Percentiles rank a stretch among this genome's conserved stretches.
Conservation (phyloP, 2,888 invertebrate species). For the Corythucha ciliata region DNA sequence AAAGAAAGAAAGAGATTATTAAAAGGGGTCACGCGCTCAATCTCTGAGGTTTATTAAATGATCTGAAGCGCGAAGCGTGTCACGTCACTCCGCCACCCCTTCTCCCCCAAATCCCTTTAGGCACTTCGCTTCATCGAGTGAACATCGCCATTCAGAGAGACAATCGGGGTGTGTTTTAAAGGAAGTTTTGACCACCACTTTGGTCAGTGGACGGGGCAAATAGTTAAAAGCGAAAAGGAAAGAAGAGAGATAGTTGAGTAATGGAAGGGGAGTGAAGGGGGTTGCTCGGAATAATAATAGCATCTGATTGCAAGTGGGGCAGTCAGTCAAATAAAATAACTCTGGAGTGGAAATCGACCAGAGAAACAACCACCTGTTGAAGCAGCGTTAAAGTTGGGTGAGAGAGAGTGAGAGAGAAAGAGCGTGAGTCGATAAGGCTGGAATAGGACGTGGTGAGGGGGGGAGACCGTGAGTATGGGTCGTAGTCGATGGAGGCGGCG, state of each 20-base stretch:
- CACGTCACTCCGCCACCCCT: no score
- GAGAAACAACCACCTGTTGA: slow-evolving; percentile 20
- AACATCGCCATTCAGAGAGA: no score
- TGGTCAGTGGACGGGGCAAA: background rate
- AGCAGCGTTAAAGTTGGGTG: background rate
- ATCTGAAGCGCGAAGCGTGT: no score
- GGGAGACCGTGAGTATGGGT: no score
- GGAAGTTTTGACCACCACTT: background rate
- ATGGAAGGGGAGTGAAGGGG: slow-evolving; percentile 3
- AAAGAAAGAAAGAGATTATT: no score
- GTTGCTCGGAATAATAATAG: slow-evolving; percentile 23
- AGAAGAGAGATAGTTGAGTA: background rate
- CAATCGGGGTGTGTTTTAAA: no score
- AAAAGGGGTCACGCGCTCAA: no score
- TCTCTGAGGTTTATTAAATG: no score
- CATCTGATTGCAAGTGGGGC: slow-evolving; percentile 26
- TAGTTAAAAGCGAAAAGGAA: background rate
- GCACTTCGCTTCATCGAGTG: background rate
- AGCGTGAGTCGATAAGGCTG: background rate
- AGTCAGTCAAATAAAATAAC: slow-evolving; percentile 28
- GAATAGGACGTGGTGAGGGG: background rate
- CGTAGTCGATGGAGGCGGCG: no score
- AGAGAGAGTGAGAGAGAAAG: slow-evolving; percentile 4
- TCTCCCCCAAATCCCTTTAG: no score
- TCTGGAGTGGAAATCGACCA: slow-evolving; percentile 18